Conservation (phyloP, 1,140 invertebrate species). For the Calephelis nemesis region DNA sequence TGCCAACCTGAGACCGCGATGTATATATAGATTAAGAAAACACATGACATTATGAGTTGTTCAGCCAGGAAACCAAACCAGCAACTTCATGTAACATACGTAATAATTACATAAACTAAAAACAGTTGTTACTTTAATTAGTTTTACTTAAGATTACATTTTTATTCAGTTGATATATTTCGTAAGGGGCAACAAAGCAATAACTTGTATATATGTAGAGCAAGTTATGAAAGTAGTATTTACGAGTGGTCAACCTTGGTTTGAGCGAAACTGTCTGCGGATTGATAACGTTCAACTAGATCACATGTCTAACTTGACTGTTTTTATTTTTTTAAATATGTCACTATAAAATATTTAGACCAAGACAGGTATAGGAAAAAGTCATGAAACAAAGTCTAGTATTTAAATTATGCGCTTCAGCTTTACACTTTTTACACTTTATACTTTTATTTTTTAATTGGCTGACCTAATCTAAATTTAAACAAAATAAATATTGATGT, state of each 20-base stretch:
- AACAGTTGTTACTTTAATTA: background rate
- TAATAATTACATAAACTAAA: background rate
- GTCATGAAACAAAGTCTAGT: no score
- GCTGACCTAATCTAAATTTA: no score
- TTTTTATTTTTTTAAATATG: slow-evolving; percentile 1
- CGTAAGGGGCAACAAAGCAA: slow-evolving; percentile 31
- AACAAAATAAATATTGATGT: no score
- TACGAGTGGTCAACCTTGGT: slow-evolving; percentile 60
- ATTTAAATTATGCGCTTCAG: no score
- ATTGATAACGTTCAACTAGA: slow-evolving; percentile 24
- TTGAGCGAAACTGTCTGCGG: slow-evolving; percentile 37
- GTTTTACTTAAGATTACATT: slow-evolving; percentile 16
- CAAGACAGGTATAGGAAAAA: no score
- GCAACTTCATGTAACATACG: background rate
- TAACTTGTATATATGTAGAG: slow-evolving; percentile 38
- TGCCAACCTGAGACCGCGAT: no score
- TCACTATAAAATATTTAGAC: background rate
- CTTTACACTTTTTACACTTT: no score
- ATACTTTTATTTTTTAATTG: no score
- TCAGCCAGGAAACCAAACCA: no score
- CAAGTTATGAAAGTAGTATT: slow-evolving; percentile 59
- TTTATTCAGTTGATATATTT: slow-evolving; percentile 11
- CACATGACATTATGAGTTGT: no score
- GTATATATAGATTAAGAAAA: no score
- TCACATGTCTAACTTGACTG: background rate